Evolutionary conservation across 2,888 invertebrate genomes (phyloP).

Genomic region (Lasioglossum malachurum): DNA sequence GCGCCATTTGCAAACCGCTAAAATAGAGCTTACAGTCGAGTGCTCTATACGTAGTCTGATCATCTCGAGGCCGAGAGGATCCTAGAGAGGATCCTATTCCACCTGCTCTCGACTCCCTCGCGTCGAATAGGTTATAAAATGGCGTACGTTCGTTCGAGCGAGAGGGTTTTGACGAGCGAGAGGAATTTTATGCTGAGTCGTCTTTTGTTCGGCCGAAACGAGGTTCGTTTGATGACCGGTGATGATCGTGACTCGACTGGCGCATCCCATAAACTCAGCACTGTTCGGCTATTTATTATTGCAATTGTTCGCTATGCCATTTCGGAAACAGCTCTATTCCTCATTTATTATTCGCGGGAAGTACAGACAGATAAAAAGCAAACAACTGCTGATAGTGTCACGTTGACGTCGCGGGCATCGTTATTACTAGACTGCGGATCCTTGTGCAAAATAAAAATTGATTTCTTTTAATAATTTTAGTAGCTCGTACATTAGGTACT

Average conservation of each 20-base stretch:
- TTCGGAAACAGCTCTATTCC: too few relatives aligned
- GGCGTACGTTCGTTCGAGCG: neutral
- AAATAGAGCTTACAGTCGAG: neutral
- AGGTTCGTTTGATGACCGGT: neutral
- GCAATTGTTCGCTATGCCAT: neutral
- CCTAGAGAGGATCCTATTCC: neutral
- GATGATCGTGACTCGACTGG: neutral
- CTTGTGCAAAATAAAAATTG: too few relatives aligned
- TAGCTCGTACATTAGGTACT: too few relatives aligned
- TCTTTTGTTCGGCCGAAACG: neutral
- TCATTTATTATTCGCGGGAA: too few relatives aligned
- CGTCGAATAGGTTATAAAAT: neutral
- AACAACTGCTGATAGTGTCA: too few relatives aligned
- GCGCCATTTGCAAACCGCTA: neutral
- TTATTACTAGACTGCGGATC: too few relatives aligned
- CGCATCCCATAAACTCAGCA: neutral
- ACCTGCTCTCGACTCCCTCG: neutral
- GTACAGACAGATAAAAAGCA: too few relatives aligned
- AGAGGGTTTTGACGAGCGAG: neutral
- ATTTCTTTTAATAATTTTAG: too few relatives aligned
- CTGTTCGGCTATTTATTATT: neutral
- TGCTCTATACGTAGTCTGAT: constrained; percentile 1
- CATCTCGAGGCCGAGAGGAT: neutral
- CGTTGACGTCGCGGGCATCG: too few relatives aligned
- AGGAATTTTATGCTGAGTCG: neutral